These are phyloP conservation scores for Pachycephala philippinensis DNA, from an alignment of 2,113 vertebrate genomes.

Conservation along the genomic window DNA sequence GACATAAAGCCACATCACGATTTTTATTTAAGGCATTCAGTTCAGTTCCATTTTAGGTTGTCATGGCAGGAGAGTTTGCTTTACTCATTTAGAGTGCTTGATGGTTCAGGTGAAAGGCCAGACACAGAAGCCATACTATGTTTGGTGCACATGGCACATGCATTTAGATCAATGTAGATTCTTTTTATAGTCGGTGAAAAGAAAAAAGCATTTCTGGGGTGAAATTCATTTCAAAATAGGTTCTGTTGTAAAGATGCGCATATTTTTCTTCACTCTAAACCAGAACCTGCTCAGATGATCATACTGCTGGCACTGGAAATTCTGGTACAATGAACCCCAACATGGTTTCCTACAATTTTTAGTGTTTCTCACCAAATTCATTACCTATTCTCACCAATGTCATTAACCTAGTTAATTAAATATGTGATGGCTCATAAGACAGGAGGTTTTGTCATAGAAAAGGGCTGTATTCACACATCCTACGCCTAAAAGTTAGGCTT, in stretches of 20 bases:
- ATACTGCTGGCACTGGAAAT: background rate
- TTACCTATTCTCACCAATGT: too few species aligned
- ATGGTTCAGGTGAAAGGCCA: background rate
- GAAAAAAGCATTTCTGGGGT: background rate
- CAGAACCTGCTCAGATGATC: background rate
- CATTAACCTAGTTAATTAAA: background rate
- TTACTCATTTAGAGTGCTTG: background rate
- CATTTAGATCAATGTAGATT: background rate
- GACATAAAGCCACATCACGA: background rate
- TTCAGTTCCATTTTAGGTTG: background rate
- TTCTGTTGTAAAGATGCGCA: background rate
- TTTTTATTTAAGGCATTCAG: background rate
- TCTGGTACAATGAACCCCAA: background rate
- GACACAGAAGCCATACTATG: background rate
- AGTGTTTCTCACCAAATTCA: background rate
- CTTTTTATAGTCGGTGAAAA: background rate
- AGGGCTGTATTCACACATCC: background rate
- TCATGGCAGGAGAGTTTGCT: background rate
- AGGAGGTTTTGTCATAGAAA: background rate
- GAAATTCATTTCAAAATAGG: background rate
- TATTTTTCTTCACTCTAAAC: background rate
- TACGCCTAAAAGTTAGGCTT: background rate
- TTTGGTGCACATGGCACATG: background rate
- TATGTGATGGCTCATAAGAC: accelerated
- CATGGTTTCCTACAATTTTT: background rate